Percentiles rank a stretch among this genome's conserved stretches.
phyloP scores from a whole-genome alignment of 2,888 invertebrate species.

The Capitulum mitella region DNA sequence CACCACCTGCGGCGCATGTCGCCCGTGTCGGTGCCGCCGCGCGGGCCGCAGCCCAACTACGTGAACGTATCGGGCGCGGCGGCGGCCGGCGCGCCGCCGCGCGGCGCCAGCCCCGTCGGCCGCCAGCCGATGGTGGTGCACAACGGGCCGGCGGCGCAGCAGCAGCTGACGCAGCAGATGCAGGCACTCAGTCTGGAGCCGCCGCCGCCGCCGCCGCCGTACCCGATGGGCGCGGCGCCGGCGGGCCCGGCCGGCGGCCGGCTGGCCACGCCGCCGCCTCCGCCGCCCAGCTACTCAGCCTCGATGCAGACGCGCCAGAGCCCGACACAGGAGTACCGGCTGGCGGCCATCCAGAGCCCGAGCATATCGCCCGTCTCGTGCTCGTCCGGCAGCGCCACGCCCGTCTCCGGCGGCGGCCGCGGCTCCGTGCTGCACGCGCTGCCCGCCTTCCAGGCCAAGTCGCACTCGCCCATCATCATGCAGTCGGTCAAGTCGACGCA shows the following conservation, averaged over 20 bases:
- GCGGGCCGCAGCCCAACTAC: slow-evolving; percentile 20
- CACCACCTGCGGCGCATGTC: slow-evolving; percentile 70
- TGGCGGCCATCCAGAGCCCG: slow-evolving; percentile 31
- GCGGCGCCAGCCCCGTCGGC: slow-evolving; percentile 53
- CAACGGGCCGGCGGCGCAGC: slow-evolving; percentile 70
- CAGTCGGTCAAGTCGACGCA: slow-evolving; percentile 93
- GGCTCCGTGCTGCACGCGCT: slow-evolving; percentile 70
- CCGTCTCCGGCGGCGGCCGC: slow-evolving; percentile 40
- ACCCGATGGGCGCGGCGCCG: slow-evolving; percentile 52
- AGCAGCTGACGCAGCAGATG: slow-evolving; percentile 79
- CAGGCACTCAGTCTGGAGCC: slow-evolving; percentile 65
- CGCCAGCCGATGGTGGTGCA: slow-evolving; percentile 67
- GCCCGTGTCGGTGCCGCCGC: slow-evolving; percentile 46
- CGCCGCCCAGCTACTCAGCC: slow-evolving; percentile 73
- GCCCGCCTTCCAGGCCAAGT: slow-evolving; percentile 76
- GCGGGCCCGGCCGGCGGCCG: slow-evolving; percentile 46
- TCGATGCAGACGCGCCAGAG: slow-evolving; percentile 81
- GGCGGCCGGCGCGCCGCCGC: slow-evolving; percentile 52
- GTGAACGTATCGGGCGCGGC: slow-evolving; percentile 37
- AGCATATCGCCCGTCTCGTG: slow-evolving; percentile 35
- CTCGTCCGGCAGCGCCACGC: slow-evolving; percentile 35
- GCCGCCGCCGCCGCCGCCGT: slow-evolving; percentile 60
- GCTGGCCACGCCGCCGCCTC: slow-evolving; percentile 53
- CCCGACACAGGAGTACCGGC: slow-evolving; percentile 52
- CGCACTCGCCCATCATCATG: slow-evolving; percentile 91